Evolutionary conservation across 2,113 vertebrate species (phyloP).

Genomic region (Tamias sibiricus): DNA sequence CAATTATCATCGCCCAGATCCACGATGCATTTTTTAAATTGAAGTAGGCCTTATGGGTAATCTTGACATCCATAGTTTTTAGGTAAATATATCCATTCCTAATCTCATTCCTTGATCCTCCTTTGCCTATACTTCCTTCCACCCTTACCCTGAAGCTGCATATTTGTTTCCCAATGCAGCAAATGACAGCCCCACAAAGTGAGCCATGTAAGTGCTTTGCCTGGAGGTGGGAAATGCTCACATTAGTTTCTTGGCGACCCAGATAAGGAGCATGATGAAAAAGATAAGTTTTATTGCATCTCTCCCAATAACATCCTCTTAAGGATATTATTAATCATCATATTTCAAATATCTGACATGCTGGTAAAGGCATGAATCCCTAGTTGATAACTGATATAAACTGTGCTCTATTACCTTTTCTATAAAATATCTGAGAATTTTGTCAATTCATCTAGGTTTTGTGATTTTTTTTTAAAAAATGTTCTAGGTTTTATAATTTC

Average conservation of each 20-base stretch:
- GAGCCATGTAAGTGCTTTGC: neutral
- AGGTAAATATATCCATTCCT: neutral
- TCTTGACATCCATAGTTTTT: constrained; percentile 8
- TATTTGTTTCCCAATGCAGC: neutral
- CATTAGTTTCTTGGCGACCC: constrained; percentile 15
- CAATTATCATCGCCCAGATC: neutral
- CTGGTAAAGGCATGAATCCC: neutral
- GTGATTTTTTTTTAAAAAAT: neutral
- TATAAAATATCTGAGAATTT: constrained; percentile 14
- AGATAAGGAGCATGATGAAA: constrained; percentile 40
- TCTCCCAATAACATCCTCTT: constrained; percentile 15
- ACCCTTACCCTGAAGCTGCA: neutral
- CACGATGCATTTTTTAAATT: neutral
- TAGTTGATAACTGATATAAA: neutral
- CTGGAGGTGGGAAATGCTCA: constrained; percentile 20
- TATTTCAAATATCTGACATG: constrained; percentile 41
- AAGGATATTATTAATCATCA: constrained; percentile 63
- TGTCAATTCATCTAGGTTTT: neutral
- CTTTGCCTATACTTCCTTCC: neutral
- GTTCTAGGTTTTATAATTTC: neutral
- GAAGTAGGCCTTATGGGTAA: neutral
- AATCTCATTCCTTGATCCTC: neutral
- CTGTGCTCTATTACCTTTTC: neutral
- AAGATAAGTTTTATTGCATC: constrained; percentile 25
- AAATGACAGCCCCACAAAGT: neutral